Evolutionary conservation across 2,888 invertebrate species (phyloP), one percentile per base, ranked within the genome.

Genomic region (Actias luna): DNA sequence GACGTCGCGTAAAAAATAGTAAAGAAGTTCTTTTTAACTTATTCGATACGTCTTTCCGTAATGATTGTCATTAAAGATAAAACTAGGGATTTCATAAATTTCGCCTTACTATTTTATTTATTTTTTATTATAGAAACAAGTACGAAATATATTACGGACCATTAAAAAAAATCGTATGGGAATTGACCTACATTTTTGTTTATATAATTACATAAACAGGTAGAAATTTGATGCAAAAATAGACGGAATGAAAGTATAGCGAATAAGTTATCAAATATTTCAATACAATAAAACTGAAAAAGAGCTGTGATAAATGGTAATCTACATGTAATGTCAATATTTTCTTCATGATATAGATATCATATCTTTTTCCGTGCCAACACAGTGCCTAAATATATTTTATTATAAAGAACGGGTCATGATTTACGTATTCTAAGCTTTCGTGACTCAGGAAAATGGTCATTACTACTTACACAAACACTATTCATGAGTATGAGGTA

Each of bases 1-100:
- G 72, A 71, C 73, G 76, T 77, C 69, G 65, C 65, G 71, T 72
- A 76, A 81, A 80, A 80, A 81, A 67, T 70, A 65, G 66, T 67
- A 60, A 64, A 60, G n/a, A 55, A 29, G 29, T 63, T 64, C 65
- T 67, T 63, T 67, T 60, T 60, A 62, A 62, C 46, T 60, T 64
- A 67, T 67, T 63, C 64, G 64, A 66, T 68, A 63, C 58, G 59
- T 65, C 64, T 65, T 60, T 35, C 46, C 60, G 60, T 62, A 63
- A 66, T 65, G 64, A 66, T 42, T 39, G 31, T 33, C 31, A 14
- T 62, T 31, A 58, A 57, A 27, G 33, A 18, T n/a, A 35, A 8
- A 55, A 5, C 27, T 29, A 12, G 22, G 1, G 18, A 1, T n/a
- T n/a, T n/a, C n/a, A n/a, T n/a, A n/a, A 0, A 25, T 50, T 35